Base-by-base conservation (phyloP, 2,113 vertebrate species). In the Ptilonorhynchus violaceus region DNA sequence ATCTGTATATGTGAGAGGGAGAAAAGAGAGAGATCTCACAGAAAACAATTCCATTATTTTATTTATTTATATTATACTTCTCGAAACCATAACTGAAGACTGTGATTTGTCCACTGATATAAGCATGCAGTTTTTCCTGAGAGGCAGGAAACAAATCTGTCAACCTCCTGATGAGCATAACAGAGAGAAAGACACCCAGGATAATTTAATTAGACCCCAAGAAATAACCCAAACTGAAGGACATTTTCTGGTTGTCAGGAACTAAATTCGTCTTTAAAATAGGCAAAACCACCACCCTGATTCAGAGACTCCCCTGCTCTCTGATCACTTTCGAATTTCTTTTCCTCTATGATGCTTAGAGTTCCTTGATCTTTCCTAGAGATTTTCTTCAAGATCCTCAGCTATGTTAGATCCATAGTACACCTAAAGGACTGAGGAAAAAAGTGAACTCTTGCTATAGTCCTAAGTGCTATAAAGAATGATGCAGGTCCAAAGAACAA, bases 171-270 rank as follows among this genome's bases (percentile, higher is more conserved):
- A 94, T 89, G 49, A 95, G 93, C 85, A 56, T 91, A 92, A 63
- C 33, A 0, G 90, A 90, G 25, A 93, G 64, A 93, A 85, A 92
- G 79, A 89, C 85, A 84, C 37, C 52, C 90, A 72, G 73, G 47
- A 92, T 93, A 96, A 96, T 96, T 96, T 93, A 91, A 96, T 96
- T 96, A 96, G 86, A 94, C 44, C 28, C 52, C 56, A 92, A 96
- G 93, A 94, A 96, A 96, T 93, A 94, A 90, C 87, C 62, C 78
- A 95, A 83, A 77, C 68, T 74, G 82, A 96, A 96, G 75, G 88
- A 67, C 67, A 53, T 97, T 96, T 96, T 96, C 93, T 97, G 92
- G 68, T 80, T 96, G 90, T 94, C 95, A 96, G 85, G 78, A 37
- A 87, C 19, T 39, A 78, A 93, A 95, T 86, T 74, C 20, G 49